phyloP scores from a whole-genome alignment of 1,140 invertebrate species.

The Drosophila pandora region DNA sequence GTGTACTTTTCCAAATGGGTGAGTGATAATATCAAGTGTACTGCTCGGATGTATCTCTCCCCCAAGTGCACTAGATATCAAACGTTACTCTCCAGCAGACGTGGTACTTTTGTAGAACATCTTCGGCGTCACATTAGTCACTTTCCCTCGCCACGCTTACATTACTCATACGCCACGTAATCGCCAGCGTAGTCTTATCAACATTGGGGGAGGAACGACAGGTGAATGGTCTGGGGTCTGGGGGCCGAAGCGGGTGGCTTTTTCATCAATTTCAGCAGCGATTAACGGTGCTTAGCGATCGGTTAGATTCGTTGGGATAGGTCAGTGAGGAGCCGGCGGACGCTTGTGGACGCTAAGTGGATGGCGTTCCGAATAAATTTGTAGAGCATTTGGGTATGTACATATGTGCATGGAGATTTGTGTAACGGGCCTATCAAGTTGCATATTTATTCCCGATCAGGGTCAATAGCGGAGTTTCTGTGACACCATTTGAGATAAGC shows the following conservation, averaged over 20 bases:
- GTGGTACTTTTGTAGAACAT: conserved; percentile 2
- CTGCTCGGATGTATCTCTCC: conserved; percentile 5
- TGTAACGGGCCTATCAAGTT: conserved; percentile 39
- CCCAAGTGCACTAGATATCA: conserved; percentile 13
- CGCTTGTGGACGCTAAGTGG: conserved; percentile 42
- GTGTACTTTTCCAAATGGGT: conserved; percentile 6
- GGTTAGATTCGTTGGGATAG: conserved; percentile 33
- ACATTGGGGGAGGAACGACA: background rate
- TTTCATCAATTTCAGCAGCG: conserved; percentile 39
- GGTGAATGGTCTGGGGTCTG: background rate
- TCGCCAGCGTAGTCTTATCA: conserved; percentile 36
- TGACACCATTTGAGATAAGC: conserved; percentile 28
- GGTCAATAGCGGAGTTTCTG: conserved; percentile 40
- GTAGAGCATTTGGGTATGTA: conserved; percentile 16
- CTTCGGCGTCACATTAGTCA: conserved; percentile 37
- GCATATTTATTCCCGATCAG: conserved; percentile 42
- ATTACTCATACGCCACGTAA: conserved; percentile 78
- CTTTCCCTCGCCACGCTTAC: conserved; percentile 15
- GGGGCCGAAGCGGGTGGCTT: background rate
- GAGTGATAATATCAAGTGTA: background rate
- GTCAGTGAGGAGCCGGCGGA: conserved; percentile 32
- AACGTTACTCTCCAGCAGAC: conserved; percentile 6
- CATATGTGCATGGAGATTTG: conserved; percentile 36
- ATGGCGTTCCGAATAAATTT: conserved; percentile 44
- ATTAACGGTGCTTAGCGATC: conserved; percentile 33